A percentile compares a stretch with the other conserved stretches of the same genome.
Conservation (phyloP, 1,140 invertebrate genomes). For the Homarus americanus region DNA sequence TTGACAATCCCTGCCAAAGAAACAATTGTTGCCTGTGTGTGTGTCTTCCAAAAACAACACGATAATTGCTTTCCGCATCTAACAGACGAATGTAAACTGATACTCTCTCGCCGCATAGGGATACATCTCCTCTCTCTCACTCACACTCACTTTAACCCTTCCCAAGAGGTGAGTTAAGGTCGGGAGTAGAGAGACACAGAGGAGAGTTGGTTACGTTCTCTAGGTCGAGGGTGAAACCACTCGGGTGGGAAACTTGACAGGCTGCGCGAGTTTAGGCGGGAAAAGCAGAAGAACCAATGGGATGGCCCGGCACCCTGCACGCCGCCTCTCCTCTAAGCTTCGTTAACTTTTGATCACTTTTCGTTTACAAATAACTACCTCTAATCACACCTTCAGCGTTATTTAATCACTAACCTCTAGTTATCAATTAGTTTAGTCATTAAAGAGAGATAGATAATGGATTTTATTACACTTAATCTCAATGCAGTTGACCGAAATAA, state of each 20-base stretch:
- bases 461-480: no score
- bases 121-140: background rate
- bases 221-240: slow-evolving; percentile 47
- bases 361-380: background rate
- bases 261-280: slow-evolving; percentile 73
- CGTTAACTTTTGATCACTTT: slow-evolving; percentile 24
- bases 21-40: slow-evolving; percentile 69
- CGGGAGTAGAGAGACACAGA: background rate
- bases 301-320: slow-evolving; percentile 55
- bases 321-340: slow-evolving; percentile 14
- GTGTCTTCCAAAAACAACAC: slow-evolving; percentile 71
- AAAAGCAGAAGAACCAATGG: slow-evolving; percentile 74
- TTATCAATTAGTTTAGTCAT: no score
- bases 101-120: slow-evolving; percentile 4
- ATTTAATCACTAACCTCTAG: no score
- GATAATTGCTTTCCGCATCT: slow-evolving; percentile 73
- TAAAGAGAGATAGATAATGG: no score
- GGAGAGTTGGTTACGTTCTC: slow-evolving; percentile 30
- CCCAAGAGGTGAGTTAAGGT: background rate
- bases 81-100: slow-evolving; percentile 74
- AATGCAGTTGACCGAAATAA: background rate
- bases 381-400: no score
- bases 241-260: slow-evolving; percentile 72
- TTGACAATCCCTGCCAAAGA: slow-evolving; percentile 66
- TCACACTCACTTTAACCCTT: no score